phyloP scores from a whole-genome alignment of 2,888 invertebrate species.

The Sepiola atlantica region DNA sequence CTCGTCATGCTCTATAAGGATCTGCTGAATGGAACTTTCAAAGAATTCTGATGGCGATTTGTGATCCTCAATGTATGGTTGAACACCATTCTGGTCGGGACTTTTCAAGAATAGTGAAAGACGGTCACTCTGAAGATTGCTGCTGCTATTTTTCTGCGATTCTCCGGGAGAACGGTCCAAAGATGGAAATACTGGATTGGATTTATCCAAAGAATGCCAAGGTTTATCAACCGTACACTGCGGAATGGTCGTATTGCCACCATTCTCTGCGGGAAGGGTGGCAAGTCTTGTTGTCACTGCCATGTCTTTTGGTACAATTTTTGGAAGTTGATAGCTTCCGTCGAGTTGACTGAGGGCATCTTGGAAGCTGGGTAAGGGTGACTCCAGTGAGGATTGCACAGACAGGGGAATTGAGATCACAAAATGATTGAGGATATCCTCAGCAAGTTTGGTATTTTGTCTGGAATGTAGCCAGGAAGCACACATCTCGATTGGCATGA shows the following conservation, averaged over 20 bases:
- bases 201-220: background rate
- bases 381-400: background rate
- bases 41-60: conserved; percentile 38
- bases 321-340: background rate
- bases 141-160: background rate
- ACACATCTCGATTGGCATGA: conserved; percentile 55
- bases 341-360: background rate
- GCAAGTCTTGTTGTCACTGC: background rate
- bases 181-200: background rate
- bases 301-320: conserved; percentile 38
- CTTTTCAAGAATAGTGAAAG: conserved; percentile 33
- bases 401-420: conserved; percentile 6
- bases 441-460: conserved; percentile 1
- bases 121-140: background rate
- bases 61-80: conserved; percentile 35
- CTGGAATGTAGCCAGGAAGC: conserved; percentile 49
- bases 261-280: background rate
- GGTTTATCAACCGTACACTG: background rate
- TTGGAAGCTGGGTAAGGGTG: background rate
- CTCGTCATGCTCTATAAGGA: conserved; percentile 23
- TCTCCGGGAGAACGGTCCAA: background rate
- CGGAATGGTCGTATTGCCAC: background rate
- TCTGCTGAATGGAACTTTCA: conserved; percentile 34
- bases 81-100: conserved; percentile 20
- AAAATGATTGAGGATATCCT: background rate